Evolutionary conservation across 2,113 vertebrate species (phyloP), one percentile per base, ranked within the genome.

Genomic region (Megalops atlanticus): DNA sequence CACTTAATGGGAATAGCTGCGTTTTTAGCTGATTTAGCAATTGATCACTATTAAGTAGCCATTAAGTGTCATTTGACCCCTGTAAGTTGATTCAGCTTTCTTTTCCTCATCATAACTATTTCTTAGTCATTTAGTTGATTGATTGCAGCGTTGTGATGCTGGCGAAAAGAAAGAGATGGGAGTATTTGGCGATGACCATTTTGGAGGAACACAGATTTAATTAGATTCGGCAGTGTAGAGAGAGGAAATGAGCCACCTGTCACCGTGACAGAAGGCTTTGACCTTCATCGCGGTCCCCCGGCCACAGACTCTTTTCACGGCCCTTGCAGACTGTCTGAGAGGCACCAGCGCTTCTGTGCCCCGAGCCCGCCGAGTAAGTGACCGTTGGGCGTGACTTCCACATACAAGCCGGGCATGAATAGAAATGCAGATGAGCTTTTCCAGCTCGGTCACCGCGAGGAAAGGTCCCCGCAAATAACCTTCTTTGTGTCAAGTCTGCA

Each of bases 391-490:
- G 93, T 96, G 92, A 92, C 93, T 96, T 96, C 95, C 95, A 94
- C 94, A 95, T 94, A 95, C 96, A 96, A 95, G 95, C 88, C 87
- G 89, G 88, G 91, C 93, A 94, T 94, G 96, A 95, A 95, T 93
- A 95, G 95, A 97, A 96, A 96, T 96, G 96, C 93, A 96, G 96
- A 96, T 96, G 89, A 95, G 92, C 92, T 91, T 89, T 92, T 94
- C 94, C 93, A 93, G 94, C 93, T 91, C 91, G 93, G 94, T 94
- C 95, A 93, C 94, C 91, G 91, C 94, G 94, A 95, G 95, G 95
- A 95, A 95, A 95, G 90, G 87, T 90, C 91, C 90, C 89, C 92
- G 90, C 90, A 88, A 92, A 94, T 93, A 93, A 93, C 88, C 89
- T 88, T 91, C 90, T 92, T 94, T 93, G 90, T 94, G 91, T 16